These are phyloP conservation scores for Mastigias papua DNA, from an alignment of 30 jellyfish, hydroid and myxozoan species.

Conservation along the genomic window DNA sequence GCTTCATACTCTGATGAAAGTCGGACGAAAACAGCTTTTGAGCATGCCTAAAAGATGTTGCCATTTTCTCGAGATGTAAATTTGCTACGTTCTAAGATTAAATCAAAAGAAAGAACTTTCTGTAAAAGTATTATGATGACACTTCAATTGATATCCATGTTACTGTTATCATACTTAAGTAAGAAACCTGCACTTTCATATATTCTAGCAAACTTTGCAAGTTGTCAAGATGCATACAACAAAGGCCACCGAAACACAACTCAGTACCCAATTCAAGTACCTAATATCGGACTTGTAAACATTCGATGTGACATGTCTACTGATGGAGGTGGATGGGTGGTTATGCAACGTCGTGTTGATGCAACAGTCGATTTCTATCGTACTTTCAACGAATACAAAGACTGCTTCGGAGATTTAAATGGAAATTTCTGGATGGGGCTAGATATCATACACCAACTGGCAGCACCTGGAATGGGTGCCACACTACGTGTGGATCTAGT, in stretches of 20 bases:
- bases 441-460: conserved; percentile 20
- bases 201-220: neutral
- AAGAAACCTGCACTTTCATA: no score
- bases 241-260: neutral
- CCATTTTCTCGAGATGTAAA: no score
- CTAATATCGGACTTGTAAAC: neutral
- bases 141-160: neutral
- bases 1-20: no score
- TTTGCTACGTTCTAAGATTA: no score
- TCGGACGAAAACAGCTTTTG: no score
- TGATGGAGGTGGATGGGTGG: conserved; percentile 44
- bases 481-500: conserved; percentile 2
- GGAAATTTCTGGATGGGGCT: conserved; percentile 69
- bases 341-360: conserved; percentile 35
- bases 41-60: no score
- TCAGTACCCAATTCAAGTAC: neutral
- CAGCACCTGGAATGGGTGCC: neutral
- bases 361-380: conserved; percentile 18
- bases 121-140: no score
- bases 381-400: conserved; percentile 30
- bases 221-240: conserved; percentile 1
- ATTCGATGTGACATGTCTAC: conserved; percentile 44
- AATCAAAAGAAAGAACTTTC: no score
- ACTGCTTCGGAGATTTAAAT: conserved; percentile 41
- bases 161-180: neutral